These are phyloP conservation scores for Melipona bicolor DNA, from an alignment of 2,888 invertebrate genomes.

Conservation along the genomic window DNA sequence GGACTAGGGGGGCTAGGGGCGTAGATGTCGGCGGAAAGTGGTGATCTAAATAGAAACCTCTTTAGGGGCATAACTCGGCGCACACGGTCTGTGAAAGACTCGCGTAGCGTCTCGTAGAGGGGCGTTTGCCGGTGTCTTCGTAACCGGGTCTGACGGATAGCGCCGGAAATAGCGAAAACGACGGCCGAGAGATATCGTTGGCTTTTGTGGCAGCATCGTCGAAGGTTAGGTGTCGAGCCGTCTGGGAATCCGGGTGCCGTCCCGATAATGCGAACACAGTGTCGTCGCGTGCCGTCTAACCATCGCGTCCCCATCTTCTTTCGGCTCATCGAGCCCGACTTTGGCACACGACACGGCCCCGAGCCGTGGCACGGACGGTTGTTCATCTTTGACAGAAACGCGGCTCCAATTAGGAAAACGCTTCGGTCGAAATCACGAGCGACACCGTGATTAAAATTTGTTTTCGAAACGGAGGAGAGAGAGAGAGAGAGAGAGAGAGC, in stretches of 20 bases:
- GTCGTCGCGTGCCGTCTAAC: conserved; percentile 48
- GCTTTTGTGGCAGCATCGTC: conserved; percentile 50
- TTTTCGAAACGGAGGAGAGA: too few species aligned
- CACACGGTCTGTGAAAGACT: conserved; percentile 82
- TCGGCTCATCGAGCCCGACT: neutral
- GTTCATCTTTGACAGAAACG: neutral
- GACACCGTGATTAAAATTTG: too few species aligned
- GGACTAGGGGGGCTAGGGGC: conserved; percentile 15
- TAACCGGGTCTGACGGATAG: conserved; percentile 82
- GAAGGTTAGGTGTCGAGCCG: conserved; percentile 75
- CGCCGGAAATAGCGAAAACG: conserved; percentile 82
- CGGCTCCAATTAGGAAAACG: neutral
- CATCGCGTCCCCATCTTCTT: conserved; percentile 25
- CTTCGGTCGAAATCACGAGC: too few species aligned
- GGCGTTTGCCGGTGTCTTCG: conserved; percentile 77
- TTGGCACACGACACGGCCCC: neutral
- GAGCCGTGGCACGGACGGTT: neutral
- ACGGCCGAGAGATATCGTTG: conserved; percentile 44
- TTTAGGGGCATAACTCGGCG: conserved; percentile 80
- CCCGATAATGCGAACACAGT: conserved; percentile 17
- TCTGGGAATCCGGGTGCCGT: conserved; percentile 75
- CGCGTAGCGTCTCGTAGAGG: conserved; percentile 73
- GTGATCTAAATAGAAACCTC: conserved; percentile 81
- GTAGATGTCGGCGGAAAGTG: conserved; percentile 65
- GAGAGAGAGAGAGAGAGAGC: too few species aligned